Base-by-base conservation (phyloP, 1,140 invertebrate species). In the Oscheius sp. region DNA sequence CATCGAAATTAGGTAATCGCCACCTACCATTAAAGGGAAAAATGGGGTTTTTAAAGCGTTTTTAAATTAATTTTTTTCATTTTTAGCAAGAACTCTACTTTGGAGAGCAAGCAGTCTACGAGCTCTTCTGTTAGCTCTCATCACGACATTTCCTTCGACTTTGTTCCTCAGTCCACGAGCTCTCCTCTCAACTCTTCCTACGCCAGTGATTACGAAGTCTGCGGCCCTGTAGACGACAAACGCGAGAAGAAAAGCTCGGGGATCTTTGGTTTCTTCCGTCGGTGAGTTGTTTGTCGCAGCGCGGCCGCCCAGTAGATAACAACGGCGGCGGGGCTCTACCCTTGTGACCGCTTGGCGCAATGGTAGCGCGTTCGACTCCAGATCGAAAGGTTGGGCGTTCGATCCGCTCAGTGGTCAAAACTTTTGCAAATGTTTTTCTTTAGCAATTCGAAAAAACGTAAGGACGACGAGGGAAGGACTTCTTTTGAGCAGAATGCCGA, bases 381-480 rank as follows among this genome's bases (percentile, higher is more conserved):
- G 63, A 72, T 72, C 65, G 71, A 67, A 66, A 73, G 63, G 65
- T 73, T 66, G 52, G 55, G 71, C 62, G 65, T 73, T 66, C 71
- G 63, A 73, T 73, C 71, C 71, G 63, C 71, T 73, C 71, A 58
- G 49, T 73, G 65, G 71, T 66, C 65, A 73, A 73, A 73, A 4
- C 13, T 66, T 73, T 67, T 66, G n/a, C n/a, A n/a, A n/a, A n/a
- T n/a, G n/a, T 55, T 55, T 7, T 55, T 55, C n/a, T 55, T 55
- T 26, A 55, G 49, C 7, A 55, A 55, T 23, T 55, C 49, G 23
- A 55, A 55, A 55, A 55, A 68, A 59, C 35, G 55, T 15, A 68
- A 59, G 26, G 55, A 68, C 13, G 55, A 68, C 20, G 67, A 68
- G 45, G 52, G 49, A 42, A 49, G 67, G 15, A 45, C 67, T 2